These are phyloP conservation scores for Podarcis cretensis DNA, from an alignment of 2,113 vertebrate genomes.

Conservation along the genomic window DNA sequence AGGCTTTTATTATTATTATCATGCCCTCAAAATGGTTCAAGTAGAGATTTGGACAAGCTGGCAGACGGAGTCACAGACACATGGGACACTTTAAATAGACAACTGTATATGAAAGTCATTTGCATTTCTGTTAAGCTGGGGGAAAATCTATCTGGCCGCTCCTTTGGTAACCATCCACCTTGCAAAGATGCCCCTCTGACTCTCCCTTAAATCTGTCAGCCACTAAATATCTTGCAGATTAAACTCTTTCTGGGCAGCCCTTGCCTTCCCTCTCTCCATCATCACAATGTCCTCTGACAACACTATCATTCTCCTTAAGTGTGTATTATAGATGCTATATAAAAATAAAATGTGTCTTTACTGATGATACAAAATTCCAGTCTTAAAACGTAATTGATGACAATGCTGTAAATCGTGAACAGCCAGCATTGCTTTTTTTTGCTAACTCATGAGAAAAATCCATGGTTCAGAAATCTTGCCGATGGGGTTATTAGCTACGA, in stretches of 20 bases:
- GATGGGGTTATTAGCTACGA: constrained; percentile 21
- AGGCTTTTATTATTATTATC: neutral
- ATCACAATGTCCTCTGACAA: constrained; percentile 38
- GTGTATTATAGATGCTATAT: constrained; percentile 53
- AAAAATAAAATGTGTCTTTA: constrained; percentile 64
- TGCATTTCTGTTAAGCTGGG: neutral
- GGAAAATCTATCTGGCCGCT: neutral
- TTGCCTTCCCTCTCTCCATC: constrained; percentile 5
- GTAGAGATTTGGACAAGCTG: too few relatives aligned
- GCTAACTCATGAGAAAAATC: constrained; percentile 68
- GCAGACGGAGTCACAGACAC: neutral
- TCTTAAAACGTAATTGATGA: constrained; percentile 55
- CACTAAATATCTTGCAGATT: neutral
- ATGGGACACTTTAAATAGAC: neutral
- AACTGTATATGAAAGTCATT: neutral
- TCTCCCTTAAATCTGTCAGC: constrained; percentile 17
- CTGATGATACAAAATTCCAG: constrained; percentile 53
- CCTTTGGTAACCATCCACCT: neutral
- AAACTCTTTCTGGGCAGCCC: neutral
- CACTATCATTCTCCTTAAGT: constrained; percentile 52
- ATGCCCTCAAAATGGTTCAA: neutral
- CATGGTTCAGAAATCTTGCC: constrained; percentile 59
- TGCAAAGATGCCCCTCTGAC: constrained; percentile 17
- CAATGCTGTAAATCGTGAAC: constrained; percentile 26
- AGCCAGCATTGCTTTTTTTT: constrained; percentile 52